phyloP scores from a whole-genome alignment of 2,113 vertebrate genomes.

The Cinclus cinclus region DNA sequence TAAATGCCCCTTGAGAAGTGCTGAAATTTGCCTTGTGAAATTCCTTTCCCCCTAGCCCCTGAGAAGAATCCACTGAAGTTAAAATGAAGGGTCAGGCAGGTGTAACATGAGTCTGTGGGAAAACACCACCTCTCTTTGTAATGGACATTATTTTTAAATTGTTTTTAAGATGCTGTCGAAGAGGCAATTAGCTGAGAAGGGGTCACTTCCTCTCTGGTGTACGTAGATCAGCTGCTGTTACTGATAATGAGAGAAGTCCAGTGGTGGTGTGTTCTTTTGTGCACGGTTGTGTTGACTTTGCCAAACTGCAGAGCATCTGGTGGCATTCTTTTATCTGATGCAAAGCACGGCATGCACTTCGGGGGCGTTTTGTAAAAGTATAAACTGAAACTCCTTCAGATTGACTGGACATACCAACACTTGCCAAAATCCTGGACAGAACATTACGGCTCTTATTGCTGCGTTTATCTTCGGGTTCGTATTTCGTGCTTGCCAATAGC shows the following conservation, averaged over 20 bases:
- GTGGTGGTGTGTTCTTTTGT: background rate
- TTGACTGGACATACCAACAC: background rate
- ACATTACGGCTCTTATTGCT: background rate
- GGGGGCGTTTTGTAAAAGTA: background rate
- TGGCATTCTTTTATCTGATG: background rate
- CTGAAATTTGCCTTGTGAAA: background rate
- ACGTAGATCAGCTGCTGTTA: background rate
- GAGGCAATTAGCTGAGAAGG: background rate
- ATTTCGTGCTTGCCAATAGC: background rate
- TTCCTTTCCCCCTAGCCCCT: fast-evolving
- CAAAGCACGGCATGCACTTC: background rate
- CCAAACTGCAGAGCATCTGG: background rate
- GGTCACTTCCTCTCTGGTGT: background rate
- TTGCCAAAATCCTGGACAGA: background rate
- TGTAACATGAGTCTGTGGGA: background rate
- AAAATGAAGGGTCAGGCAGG: background rate
- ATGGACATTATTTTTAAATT: background rate
- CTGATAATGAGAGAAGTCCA: background rate
- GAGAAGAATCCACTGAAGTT: background rate
- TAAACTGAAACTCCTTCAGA: background rate
- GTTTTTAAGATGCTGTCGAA: background rate
- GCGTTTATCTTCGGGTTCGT: background rate
- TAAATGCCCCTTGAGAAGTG: background rate
- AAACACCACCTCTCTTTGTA: background rate
- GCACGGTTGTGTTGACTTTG: background rate